Evolutionary conservation across 2,113 vertebrate genomes (phyloP), one percentile per base, ranked within the genome.

Genomic region (Callospermophilus lateralis): DNA sequence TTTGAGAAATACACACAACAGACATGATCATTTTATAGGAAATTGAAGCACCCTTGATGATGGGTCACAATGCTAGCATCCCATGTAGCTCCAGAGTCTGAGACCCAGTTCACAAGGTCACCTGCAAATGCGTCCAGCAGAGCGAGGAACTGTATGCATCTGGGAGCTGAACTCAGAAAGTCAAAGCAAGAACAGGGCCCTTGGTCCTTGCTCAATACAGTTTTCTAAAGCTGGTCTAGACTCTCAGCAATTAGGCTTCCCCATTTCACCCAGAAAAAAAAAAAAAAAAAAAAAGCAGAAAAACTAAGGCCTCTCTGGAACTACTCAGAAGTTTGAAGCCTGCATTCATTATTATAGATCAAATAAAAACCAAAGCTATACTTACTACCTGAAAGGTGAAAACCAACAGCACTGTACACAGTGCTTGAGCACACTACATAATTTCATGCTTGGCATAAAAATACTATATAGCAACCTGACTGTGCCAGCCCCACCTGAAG

Each of bases 1-100:
- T 2, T 67, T 87, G 37, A 93, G 93, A 97, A 85, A 94, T 39
- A 92, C 7, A 96, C 17, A 97, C 20, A 65, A 96, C 4, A 96
- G 51, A 94, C 76, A 94, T 70, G 58, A 87, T 79, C 42, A 91
- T 63, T 81, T 84, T 65, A 61, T 6, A 79, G 70, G 80, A 81
- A 90, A 85, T 28, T 65, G 7, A 37, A 74, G 84, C 85, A 76
- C 80, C 77, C 81, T 84, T 45, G 78, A 45, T 45, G 73, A 45
- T 3, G 34, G 51, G 72, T 78, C 70, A 70, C 4, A 53, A 65
- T 39, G 42, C 39, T 30, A 65, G 90, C 76, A 51, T 67, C 58
- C 67, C 79, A 39, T 4, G 63, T 30, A 61, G 79, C 55, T 95
- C 81, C 83, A 77, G 45, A 77, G 87, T 91, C 72, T 53, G 51